Conservation (phyloP, 2,888 invertebrate species). For the Crioceris asparagi region DNA sequence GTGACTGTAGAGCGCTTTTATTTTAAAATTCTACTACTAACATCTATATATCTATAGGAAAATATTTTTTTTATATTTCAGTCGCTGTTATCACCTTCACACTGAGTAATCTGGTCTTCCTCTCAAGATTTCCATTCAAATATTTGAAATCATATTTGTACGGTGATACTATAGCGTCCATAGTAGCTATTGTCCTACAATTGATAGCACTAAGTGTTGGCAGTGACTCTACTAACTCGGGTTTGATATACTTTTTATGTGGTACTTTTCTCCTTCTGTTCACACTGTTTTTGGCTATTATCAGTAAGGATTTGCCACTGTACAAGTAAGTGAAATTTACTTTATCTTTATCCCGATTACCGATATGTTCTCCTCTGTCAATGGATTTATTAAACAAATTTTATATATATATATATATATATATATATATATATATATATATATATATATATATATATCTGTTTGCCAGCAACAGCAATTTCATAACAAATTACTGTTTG, state of each 20-base stretch:
- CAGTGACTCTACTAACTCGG: not conserved
- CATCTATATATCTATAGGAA: too few species aligned
- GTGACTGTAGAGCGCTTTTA: too few species aligned
- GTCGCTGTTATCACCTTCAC: not conserved
- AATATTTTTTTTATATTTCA: too few species aligned
- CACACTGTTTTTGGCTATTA: not conserved
- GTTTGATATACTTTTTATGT: not conserved
- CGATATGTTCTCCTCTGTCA: too few species aligned
- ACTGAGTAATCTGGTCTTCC: not conserved
- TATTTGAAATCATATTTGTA: not conserved
- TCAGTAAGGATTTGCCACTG: not conserved
- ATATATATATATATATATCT: too few species aligned
- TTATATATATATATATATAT: too few species aligned
- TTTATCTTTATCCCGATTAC: too few species aligned
- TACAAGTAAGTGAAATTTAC: constrained; percentile 2
- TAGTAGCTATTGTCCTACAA: not conserved
- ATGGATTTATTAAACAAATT: too few species aligned
- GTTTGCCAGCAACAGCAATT: too few species aligned
- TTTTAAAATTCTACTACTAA: too few species aligned
- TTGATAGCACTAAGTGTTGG: not conserved
- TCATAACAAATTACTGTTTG: too few species aligned
- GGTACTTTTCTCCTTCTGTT: not conserved
- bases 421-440: too few species aligned
- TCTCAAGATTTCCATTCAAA: not conserved
- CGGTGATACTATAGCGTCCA: not conserved